phyloP scores from a whole-genome alignment of 30 jellyfish, hydroid and myxozoan genomes.

The Catostylus mosaicus region DNA sequence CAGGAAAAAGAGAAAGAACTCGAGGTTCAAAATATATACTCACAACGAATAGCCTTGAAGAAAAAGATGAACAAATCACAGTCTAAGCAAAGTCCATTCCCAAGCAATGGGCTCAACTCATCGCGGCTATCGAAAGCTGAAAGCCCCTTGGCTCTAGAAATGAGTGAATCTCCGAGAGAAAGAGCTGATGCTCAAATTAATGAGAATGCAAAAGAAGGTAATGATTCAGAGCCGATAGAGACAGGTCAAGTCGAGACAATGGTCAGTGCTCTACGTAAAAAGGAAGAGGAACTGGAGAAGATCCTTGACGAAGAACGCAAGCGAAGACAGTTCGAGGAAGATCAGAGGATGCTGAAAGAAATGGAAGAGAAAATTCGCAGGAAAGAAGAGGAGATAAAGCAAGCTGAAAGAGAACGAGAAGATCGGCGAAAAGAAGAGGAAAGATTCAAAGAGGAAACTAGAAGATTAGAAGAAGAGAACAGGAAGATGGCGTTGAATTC shows the following conservation, averaged over 20 bases:
- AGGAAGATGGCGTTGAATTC: background rate
- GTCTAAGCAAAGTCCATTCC: constrained; percentile 18
- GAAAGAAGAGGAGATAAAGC: constrained; percentile 50
- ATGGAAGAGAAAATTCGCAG: constrained; percentile 66
- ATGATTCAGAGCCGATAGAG: too few species aligned
- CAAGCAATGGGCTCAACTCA: constrained; percentile 39
- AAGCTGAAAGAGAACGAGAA: constrained; percentile 54
- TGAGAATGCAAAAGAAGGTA: background rate
- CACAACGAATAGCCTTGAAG: constrained; percentile 76
- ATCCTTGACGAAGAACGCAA: constrained; percentile 66
- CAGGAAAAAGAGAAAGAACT: constrained; percentile 93
- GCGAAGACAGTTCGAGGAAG: constrained; percentile 50
- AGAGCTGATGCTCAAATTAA: background rate
- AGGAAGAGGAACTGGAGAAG: constrained; percentile 62
- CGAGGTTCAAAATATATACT: constrained; percentile 79
- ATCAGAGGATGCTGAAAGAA: constrained; percentile 52
- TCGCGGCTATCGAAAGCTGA: constrained; percentile 27
- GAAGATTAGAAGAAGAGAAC: constrained; percentile 31
- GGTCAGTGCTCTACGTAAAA: constrained; percentile 58
- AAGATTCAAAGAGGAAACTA: constrained; percentile 17
- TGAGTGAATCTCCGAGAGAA: constrained; percentile 2
- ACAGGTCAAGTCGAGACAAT: constrained; percentile 44
- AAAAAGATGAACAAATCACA: constrained; percentile 54
- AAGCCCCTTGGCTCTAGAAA: constrained; percentile 4
- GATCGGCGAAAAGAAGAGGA: constrained; percentile 47